Evolutionary conservation across 2,797 vertebrate genomes (phyloP).

Genomic region (Intellagama lesueurii): DNA sequence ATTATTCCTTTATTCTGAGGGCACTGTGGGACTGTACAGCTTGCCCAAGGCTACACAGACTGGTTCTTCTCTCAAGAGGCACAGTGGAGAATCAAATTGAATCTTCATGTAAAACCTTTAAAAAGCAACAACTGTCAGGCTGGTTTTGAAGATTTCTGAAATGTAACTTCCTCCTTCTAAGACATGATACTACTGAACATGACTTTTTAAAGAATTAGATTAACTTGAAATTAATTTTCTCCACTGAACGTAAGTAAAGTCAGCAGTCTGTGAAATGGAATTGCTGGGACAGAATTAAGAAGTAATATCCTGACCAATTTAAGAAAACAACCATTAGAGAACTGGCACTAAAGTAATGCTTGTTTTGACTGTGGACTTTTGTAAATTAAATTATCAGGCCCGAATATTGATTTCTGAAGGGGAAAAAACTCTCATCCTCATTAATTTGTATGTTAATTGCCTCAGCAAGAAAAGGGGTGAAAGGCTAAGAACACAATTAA

Average conservation of each 20-base stretch:
- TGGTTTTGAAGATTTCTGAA: constrained; percentile 22
- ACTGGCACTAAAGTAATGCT: constrained; percentile 23
- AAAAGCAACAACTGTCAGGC: too few relatives aligned
- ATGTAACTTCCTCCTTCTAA: background rate
- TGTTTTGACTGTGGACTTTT: constrained; percentile 36
- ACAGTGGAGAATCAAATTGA: too few relatives aligned
- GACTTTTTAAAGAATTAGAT: background rate
- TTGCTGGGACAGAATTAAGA: constrained; percentile 31
- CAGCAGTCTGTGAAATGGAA: constrained; percentile 34
- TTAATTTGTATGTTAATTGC: constrained; percentile 37
- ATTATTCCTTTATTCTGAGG: too few relatives aligned
- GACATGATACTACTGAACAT: background rate
- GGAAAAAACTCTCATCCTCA: constrained; percentile 30
- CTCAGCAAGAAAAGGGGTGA: constrained; percentile 20
- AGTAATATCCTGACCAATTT: constrained; percentile 17
- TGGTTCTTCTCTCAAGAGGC: too few relatives aligned
- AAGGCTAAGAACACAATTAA: background rate
- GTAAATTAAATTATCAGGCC: constrained; percentile 39
- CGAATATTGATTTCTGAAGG: constrained; percentile 24
- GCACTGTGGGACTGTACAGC: too few relatives aligned
- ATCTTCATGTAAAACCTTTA: too few relatives aligned
- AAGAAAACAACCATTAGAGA: constrained; percentile 50
- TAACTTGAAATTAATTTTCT: constrained; percentile 21
- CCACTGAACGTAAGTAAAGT: constrained; percentile 22
- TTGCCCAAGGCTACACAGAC: too few relatives aligned